Evolutionary conservation across 2,797 vertebrate species (phyloP), one percentile per base, ranked within the genome.

Genomic region (Erpetoichthys calabaricus): DNA sequence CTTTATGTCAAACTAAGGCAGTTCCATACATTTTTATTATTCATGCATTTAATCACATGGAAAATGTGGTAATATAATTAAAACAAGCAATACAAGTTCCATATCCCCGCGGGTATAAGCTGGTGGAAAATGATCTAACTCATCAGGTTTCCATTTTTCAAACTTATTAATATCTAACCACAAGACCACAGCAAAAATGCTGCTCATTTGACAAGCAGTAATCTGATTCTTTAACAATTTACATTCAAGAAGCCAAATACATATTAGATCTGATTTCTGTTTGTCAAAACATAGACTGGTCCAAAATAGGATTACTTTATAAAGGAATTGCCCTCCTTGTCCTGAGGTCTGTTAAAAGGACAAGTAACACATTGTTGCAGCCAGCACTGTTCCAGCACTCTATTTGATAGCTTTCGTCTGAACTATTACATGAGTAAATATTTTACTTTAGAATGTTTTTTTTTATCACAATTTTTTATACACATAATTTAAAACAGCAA

Each of bases 51-150:
- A 79, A 81, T 83, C 75, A 76, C 62, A 75, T 60, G 73, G 79
- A 79, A 77, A 84, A 77, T 76, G 71, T 79, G 73, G 76, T 80
- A 73, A 78, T 79, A 80, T 80, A 82, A 87, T 85, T 81, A 79
- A 84, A 78, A 76, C 60, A 79, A 70, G 68, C 60, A 75, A 71
- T 65, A 62, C 52, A 74, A 66, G 67, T 73, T 79, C 69, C 63
- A 41, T 59, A 63, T 67, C 79, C 61, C 70, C 56, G 60, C 57
- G 68, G 70, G 71, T 59, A 65, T 51, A 67, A 70, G 71, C 57
- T 4, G 46, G 76, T 70, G 68, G 70, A 80, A 76, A 63, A 76
- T 70, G 56, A 80, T 70, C 70, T 81, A 81, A 76, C 72, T 68
- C 75, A 71, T 43, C 3, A 41, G 72, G 72, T 74, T 79, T 82